phyloP scores from a whole-genome alignment of 2,888 invertebrate species.

The Hololepta plana region DNA sequence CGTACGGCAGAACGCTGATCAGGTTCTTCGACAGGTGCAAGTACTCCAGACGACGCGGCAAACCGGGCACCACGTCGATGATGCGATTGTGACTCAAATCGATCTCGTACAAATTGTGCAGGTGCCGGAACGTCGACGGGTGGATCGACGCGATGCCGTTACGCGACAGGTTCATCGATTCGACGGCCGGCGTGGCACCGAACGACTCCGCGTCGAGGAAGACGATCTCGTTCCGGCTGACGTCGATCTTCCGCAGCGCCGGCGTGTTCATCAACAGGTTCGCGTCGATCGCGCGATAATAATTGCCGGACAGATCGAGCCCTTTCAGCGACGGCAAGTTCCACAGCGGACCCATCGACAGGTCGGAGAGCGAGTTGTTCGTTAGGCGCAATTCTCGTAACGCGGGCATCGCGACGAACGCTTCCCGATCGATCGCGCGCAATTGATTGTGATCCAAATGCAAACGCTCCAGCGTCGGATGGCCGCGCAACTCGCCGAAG shows the following conservation, averaged over 20 bases:
- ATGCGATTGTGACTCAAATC: slow-evolving; percentile 58
- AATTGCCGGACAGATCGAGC: slow-evolving; percentile 61
- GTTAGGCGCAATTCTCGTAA: slow-evolving; percentile 62
- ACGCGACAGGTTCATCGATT: slow-evolving; percentile 61
- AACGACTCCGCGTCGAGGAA: slow-evolving; percentile 58
- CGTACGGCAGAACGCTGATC: slow-evolving; percentile 45
- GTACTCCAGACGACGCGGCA: slow-evolving; percentile 61
- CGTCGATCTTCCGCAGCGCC: slow-evolving; percentile 54
- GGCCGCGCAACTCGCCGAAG: slow-evolving; percentile 60
- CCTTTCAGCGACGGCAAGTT: slow-evolving; percentile 72
- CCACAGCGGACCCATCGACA: slow-evolving; percentile 62
- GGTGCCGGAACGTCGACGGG: slow-evolving; percentile 56
- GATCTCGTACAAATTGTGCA: slow-evolving; percentile 58
- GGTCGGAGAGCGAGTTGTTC: slow-evolving; percentile 65
- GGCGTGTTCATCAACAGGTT: slow-evolving; percentile 55
- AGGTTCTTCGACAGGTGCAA: slow-evolving; percentile 53
- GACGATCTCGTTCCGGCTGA: slow-evolving; percentile 54
- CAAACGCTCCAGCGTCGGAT: slow-evolving; percentile 60
- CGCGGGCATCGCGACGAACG: slow-evolving; percentile 69
- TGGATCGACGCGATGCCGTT: slow-evolving; percentile 55
- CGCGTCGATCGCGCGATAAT: slow-evolving; percentile 51
- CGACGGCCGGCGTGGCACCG: slow-evolving; percentile 49
- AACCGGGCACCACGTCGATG: slow-evolving; percentile 56
- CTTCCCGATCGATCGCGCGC: slow-evolving; percentile 55
- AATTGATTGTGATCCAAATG: slow-evolving; percentile 67